Evolutionary conservation across 2,888 invertebrate species (phyloP), one percentile per base, ranked within the genome.

Genomic region (Heterodera filipjevi): DNA sequence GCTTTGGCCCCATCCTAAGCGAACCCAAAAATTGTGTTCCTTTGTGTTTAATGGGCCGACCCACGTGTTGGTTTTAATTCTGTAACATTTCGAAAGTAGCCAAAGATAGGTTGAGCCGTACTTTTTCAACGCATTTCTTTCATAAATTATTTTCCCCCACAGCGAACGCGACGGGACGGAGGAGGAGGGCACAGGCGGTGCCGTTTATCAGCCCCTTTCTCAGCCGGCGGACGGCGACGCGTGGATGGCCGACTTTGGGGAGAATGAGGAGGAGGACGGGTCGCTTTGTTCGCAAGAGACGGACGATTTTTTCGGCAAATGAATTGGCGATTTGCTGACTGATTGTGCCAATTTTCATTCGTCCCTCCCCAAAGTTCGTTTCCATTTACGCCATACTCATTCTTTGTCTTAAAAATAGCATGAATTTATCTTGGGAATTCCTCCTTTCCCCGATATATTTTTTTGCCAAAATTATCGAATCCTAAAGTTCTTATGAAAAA

Each of bases 181-280:
- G 39, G 73, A 30, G n/a, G 73, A 49, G n/a, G 49, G 44, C 35
- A 27, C 22, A 14, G 44, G 22, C 33, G 22, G 12, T n/a, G 35
- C 53, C 30, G 71, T 16, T 14, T 19, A 72, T 73, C 14, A 27
- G 59, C n/a, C n/a, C 10, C 39, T 39, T 12, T 1, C 39, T 39
- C 39, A 39, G 39, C 10, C 14, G 39, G 30, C 6, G 14, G 64
- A 33, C 35, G 44, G 44, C 64, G 59, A n/a, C 64, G 33, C 73
- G 35, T 73, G 59, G 53, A 33, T 46, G 33, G 59, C 73, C 39
- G 59, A 35, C 12, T 73, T 73, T 49, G 73, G 35, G n/a, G 73
- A 73, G 33, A 49, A 73, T 8, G 72, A 72, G 33, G 73, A 73
- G 12, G 72, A 72, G 6, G 73, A 72, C 59, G 72, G 32, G 22